Evolutionary conservation across 2,113 vertebrate genomes (phyloP).

Genomic region (Podocnemis expansa): DNA sequence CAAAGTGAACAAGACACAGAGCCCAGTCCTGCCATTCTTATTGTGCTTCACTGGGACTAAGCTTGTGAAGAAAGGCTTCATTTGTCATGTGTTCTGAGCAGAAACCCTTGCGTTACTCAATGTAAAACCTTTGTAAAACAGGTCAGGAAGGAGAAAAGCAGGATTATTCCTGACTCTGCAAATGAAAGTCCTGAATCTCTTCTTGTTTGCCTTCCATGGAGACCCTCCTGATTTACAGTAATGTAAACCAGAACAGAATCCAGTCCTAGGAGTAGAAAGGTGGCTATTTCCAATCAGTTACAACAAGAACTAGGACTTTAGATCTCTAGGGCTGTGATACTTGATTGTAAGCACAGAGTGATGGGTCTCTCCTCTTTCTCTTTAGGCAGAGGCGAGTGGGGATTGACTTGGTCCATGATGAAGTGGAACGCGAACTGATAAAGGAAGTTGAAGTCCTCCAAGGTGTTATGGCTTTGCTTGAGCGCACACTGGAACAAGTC

Average conservation of each 20-base stretch:
- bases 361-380: not conserved
- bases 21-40: not conserved
- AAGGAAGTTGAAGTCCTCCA: conserved; percentile 85
- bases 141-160: not conserved
- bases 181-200: not conserved
- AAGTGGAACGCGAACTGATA: conserved; percentile 84
- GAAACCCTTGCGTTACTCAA: not conserved
- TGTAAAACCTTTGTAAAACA: not conserved
- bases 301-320: not conserved
- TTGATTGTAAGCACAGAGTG: not conserved
- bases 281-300: not conserved
- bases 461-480: conserved; percentile 79
- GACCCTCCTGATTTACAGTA: not conserved
- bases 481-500: conserved; percentile 82
- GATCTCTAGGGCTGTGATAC: not conserved
- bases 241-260: not conserved
- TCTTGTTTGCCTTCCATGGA: not conserved
- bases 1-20: not conserved
- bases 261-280: not conserved
- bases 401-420: conserved; percentile 83
- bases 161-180: not conserved
- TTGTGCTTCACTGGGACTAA: not conserved
- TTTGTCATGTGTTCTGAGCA: not conserved
- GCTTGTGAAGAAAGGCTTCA: not conserved
- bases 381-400: conserved; percentile 82